Conservation (phyloP, 2,113 vertebrate species). For the Phyllopteryx taeniolatus region DNA sequence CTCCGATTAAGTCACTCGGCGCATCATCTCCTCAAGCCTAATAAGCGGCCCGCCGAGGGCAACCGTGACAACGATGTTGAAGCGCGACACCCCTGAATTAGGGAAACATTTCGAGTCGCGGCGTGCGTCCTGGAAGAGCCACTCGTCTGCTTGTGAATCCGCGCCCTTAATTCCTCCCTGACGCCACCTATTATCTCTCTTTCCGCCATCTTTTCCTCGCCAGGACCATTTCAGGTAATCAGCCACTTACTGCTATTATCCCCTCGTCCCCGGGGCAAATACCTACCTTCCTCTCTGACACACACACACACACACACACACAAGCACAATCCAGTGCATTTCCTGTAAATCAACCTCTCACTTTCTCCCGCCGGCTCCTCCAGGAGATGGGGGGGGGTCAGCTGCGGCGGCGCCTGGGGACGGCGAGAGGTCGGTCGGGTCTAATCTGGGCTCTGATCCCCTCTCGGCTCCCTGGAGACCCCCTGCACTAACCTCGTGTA, state of each 20-base stretch:
- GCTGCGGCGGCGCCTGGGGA: constrained; percentile 59
- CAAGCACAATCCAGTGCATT: constrained; percentile 15
- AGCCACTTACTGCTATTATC: constrained; percentile 62
- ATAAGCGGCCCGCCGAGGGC: neutral
- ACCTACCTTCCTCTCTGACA: constrained; percentile 32
- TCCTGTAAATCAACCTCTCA: constrained; percentile 47
- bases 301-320: constrained; percentile 3
- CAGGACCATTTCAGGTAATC: constrained; percentile 67
- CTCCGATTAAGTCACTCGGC: neutral
- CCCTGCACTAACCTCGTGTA: constrained; percentile 71
- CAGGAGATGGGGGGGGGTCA: constrained; percentile 28
- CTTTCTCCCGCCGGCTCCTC: constrained; percentile 31
- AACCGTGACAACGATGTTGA: neutral
- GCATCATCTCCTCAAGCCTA: neutral
- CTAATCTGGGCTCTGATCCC: constrained; percentile 78
- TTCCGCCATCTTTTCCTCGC: constrained; percentile 27
- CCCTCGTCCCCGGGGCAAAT: constrained; percentile 47
- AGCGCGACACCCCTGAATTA: neutral
- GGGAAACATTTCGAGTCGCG: neutral
- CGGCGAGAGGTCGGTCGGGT: constrained; percentile 69
- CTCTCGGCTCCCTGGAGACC: constrained; percentile 66
- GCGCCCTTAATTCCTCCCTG: neutral
- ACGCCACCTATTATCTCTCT: constrained; percentile 10
- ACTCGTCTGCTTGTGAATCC: neutral
- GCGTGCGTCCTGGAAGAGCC: neutral